Evolutionary conservation across 30 jellyfish, hydroid and myxozoan genomes (phyloP).

Genomic region (Hydractinia symbiolongicarpus): DNA sequence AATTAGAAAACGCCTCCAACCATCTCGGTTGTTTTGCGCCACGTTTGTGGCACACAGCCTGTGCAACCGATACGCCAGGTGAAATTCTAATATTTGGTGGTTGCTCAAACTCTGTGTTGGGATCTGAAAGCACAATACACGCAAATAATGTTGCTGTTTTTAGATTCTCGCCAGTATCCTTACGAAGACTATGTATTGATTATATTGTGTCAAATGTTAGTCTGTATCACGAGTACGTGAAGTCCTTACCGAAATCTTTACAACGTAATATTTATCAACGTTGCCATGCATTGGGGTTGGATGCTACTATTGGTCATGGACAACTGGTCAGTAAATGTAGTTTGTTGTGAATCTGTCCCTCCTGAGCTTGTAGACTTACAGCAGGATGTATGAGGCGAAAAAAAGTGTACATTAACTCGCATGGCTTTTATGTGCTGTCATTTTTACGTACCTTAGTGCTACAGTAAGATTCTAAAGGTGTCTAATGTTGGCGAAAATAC

Average conservation of each 20-base stretch:
- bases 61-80: conserved; percentile 38
- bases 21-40: conserved; percentile 30
- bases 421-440: no score
- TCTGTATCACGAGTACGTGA: not conserved
- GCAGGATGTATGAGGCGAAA: no score
- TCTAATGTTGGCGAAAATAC: no score
- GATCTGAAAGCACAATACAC: conserved; percentile 4
- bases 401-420: no score
- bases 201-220: conserved; percentile 8
- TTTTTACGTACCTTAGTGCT: no score
- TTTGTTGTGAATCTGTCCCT: not conserved
- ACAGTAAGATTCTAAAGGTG: no score
- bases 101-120: conserved; percentile 44
- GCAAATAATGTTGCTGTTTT: conserved; percentile 20
- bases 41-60: conserved; percentile 86
- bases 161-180: conserved; percentile 21
- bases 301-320: conserved; percentile 8
- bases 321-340: not conserved
- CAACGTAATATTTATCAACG: conserved; percentile 7
- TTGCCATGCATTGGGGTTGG: conserved; percentile 13
- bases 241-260: conserved; percentile 13
- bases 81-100: conserved; percentile 87
- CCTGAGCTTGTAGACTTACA: no score
- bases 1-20: conserved; percentile 26
- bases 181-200: conserved; percentile 20